phyloP scores from a whole-genome alignment of 2,888 invertebrate genomes.

The Dicycla oo region DNA sequence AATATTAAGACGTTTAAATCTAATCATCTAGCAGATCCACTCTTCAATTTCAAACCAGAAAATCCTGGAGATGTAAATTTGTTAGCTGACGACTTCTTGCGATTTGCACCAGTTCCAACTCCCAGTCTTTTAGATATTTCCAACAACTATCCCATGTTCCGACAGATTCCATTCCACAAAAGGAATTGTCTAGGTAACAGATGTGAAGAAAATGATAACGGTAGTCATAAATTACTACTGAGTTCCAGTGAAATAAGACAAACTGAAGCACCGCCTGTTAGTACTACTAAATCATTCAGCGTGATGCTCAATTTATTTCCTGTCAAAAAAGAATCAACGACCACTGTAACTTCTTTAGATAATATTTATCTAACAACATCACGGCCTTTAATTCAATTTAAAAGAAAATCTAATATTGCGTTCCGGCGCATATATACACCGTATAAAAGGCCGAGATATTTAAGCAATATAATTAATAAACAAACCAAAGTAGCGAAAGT shows the following conservation, averaged over 20 bases:
- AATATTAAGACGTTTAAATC: constrained; percentile 71
- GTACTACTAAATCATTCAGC: constrained; percentile 90
- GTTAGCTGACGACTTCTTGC: constrained; percentile 89
- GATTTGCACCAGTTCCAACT: constrained; percentile 77
- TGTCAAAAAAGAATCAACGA: constrained; percentile 74
- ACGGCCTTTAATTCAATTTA: constrained; percentile 80
- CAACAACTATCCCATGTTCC: constrained; percentile 75
- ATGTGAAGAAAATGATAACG: constrained; percentile 68
- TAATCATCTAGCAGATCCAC: constrained; percentile 90
- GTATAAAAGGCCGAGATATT: constrained; percentile 70
- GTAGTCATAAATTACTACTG: constrained; percentile 48
- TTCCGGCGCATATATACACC: constrained; percentile 70
- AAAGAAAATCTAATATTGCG: constrained; percentile 77
- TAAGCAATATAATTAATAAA: constrained; percentile 54
- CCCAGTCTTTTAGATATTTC: constrained; percentile 63
- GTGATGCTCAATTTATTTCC: constrained; percentile 92
- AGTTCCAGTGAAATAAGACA: constrained; percentile 60
- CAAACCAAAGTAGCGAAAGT: constrained; percentile 34
- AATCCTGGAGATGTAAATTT: constrained; percentile 94
- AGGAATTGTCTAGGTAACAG: constrained; percentile 71
- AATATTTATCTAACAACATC: constrained; percentile 83
- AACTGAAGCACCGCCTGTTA: constrained; percentile 64
- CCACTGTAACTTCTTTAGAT: constrained; percentile 66
- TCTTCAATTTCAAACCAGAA: constrained; percentile 93
- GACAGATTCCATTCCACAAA: constrained; percentile 71